Percentiles rank a stretch among this genome's conserved stretches.
These are phyloP conservation scores for Characodon lateralis DNA, from an alignment of 2,797 vertebrate species.

Conservation along the genomic window DNA sequence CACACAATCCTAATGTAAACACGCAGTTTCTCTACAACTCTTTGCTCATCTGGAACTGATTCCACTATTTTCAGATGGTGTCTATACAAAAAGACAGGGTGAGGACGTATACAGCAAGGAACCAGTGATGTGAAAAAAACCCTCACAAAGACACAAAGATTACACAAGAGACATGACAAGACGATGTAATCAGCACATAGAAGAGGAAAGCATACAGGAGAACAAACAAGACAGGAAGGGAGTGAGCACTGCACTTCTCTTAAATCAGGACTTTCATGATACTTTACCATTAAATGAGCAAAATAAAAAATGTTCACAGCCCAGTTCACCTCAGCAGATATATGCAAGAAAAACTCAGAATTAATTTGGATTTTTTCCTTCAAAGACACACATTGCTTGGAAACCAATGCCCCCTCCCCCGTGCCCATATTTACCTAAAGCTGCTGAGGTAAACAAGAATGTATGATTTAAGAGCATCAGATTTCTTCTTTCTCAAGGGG, in stretches of 20 bases:
- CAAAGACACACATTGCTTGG: constrained; percentile 25
- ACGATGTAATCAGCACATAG: constrained; percentile 61
- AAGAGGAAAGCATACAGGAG: constrained; percentile 64
- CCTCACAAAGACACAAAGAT: constrained; percentile 47
- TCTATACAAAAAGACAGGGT: constrained; percentile 58
- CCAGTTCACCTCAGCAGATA: constrained; percentile 60
- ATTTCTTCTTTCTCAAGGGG: constrained; percentile 33
- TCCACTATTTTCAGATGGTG: constrained; percentile 42
- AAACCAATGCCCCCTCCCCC: constrained; percentile 4
- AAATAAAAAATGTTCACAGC: constrained; percentile 14
- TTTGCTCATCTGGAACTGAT: constrained; percentile 49
- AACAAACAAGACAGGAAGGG: constrained; percentile 51
- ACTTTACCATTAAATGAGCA: constrained; percentile 15
- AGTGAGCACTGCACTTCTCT: constrained; percentile 32
- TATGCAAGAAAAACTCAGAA: constrained; percentile 26
- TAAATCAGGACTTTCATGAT: constrained; percentile 24
- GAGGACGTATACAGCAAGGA: constrained; percentile 50
- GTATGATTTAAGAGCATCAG: constrained; percentile 39
- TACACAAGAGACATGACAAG: constrained; percentile 62
- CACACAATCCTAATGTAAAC: constrained; percentile 35
- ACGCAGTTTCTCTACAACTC: constrained; percentile 40
- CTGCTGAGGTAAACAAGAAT: constrained; percentile 57
- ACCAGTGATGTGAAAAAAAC: constrained; percentile 32
- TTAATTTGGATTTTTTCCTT: constrained; percentile 29
- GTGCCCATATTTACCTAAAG: constrained; percentile 41